Percentiles rank a stretch among this genome's conserved stretches.
Evolutionary conservation across 2,113 vertebrate species (phyloP).

Genomic region (Sphaerodactylus townsendi): DNA sequence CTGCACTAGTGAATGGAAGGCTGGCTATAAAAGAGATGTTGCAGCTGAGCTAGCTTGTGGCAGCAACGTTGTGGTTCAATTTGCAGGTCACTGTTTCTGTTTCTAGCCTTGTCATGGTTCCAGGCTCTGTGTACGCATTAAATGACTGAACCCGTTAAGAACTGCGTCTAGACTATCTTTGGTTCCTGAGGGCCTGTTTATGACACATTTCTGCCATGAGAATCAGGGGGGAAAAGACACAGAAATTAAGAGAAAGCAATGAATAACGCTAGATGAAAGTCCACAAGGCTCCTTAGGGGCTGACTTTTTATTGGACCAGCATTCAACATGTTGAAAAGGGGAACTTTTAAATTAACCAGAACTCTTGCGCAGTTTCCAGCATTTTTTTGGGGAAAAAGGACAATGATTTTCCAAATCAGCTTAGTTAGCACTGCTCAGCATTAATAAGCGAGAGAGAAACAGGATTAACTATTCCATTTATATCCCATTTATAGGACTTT

Average conservation of each 20-base stretch:
- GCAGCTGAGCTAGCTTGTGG: too few relatives aligned
- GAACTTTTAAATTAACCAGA: neutral
- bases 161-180: too few relatives aligned
- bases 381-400: neutral
- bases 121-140: too few relatives aligned
- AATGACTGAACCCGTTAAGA: too few relatives aligned
- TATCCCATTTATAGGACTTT: too few relatives aligned
- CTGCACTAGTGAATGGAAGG: too few relatives aligned
- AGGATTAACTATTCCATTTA: too few relatives aligned
- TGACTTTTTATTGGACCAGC: neutral
- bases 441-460: neutral
- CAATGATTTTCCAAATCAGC: neutral
- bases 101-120: too few relatives aligned
- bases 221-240: neutral
- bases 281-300: neutral
- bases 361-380: neutral
- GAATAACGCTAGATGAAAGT: neutral
- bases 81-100: too few relatives aligned
- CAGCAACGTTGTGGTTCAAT: too few relatives aligned
- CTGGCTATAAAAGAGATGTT: too few relatives aligned
- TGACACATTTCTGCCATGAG: neutral
- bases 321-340: neutral
- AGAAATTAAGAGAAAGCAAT: neutral
- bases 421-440: neutral
- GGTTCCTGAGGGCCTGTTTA: too few relatives aligned